These are phyloP conservation scores for Alligator mississippiensis DNA, from an alignment of 2,113 vertebrate species.

Conservation along the genomic window DNA sequence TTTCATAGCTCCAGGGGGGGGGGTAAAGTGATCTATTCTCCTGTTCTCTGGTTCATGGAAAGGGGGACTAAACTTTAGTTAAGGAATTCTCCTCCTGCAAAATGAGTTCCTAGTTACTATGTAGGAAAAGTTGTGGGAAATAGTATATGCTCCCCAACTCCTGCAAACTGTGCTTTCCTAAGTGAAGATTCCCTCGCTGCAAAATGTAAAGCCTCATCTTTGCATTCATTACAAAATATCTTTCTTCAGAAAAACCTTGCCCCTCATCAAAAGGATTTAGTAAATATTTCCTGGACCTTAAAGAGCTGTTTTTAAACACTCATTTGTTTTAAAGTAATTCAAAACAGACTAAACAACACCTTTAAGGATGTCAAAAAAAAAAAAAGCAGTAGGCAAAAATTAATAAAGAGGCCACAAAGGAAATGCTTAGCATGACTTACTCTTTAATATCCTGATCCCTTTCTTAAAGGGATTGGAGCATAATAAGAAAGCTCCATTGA, in stretches of 20 bases:
- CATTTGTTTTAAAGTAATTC: slow-evolving; percentile 54
- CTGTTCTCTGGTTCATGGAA: background rate
- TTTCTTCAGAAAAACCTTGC: background rate
- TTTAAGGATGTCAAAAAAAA: slow-evolving; percentile 56
- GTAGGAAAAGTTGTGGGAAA: background rate
- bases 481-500: slow-evolving; percentile 66
- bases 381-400: slow-evolving; percentile 36
- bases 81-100: background rate
- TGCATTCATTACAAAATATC: slow-evolving; percentile 17
- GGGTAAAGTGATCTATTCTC: background rate
- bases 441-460: slow-evolving; percentile 52
- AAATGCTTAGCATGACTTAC: slow-evolving; percentile 57
- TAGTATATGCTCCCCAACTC: fast-evolving
- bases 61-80: background rate
- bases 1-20: background rate
- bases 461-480: slow-evolving; percentile 12
- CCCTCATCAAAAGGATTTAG: slow-evolving; percentile 39
- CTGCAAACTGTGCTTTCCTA: background rate
- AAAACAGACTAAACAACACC: slow-evolving; percentile 62
- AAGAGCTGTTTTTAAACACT: slow-evolving; percentile 8
- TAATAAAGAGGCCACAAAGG: slow-evolving; percentile 44
- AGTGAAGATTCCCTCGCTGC: background rate
- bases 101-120: background rate
- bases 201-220: slow-evolving; percentile 29
- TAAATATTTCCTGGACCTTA: slow-evolving; percentile 31